A percentile compares a stretch with the other conserved stretches of the same genome.
phyloP scores from a whole-genome alignment of 2,888 invertebrate species.

The Notodonta ziczac region DNA sequence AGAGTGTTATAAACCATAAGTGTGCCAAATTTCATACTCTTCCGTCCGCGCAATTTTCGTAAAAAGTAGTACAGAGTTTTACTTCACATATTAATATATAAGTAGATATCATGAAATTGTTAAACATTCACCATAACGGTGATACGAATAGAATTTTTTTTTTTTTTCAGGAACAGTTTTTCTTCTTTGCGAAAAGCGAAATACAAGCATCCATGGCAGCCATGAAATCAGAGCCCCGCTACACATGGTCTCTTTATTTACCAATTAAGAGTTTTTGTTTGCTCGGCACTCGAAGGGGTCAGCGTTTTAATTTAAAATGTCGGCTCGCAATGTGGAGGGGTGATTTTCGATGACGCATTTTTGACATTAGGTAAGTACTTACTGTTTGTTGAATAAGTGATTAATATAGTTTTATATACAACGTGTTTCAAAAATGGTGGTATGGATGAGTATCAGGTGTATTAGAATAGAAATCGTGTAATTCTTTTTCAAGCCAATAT shows the following conservation, averaged over 20 bases:
- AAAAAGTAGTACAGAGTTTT: too few relatives aligned
- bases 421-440: too few relatives aligned
- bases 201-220: conserved; percentile 19
- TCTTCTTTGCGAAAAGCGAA: background rate
- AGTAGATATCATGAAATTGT: too few relatives aligned
- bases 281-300: conserved; percentile 39
- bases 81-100: too few relatives aligned
- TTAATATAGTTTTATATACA: background rate
- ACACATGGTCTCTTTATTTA: conserved; percentile 58
- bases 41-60: too few relatives aligned
- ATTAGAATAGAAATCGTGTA: too few relatives aligned
- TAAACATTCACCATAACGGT: too few relatives aligned
- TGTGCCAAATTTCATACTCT: too few relatives aligned
- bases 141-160: too few relatives aligned
- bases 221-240: conserved; percentile 43
- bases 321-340: conserved; percentile 28
- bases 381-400: conserved; percentile 2
- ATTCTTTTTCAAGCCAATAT: too few relatives aligned
- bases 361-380: conserved; percentile 5
- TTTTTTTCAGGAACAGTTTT: too few relatives aligned
- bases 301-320: conserved; percentile 49
- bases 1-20: too few relatives aligned
- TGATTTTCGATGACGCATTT: conserved; percentile 36
- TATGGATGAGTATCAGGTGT: background rate
- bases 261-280: conserved; percentile 66